Evolutionary conservation across 2,797 vertebrate species (phyloP), one percentile per base, ranked within the genome.

Genomic region (Otus scops): DNA sequence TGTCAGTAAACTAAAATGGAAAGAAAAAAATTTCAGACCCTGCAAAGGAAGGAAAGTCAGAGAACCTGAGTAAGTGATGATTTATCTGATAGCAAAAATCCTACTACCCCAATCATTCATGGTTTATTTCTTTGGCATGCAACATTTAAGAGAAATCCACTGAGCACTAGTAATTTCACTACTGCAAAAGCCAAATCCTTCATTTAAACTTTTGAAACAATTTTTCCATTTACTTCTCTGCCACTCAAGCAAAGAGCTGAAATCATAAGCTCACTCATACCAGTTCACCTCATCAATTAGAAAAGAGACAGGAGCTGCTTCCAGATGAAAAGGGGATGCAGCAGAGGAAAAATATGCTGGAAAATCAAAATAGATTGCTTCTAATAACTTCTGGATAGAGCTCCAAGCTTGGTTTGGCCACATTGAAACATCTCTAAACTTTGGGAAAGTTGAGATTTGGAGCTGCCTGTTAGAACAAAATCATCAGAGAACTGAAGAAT

Each of bases 151-250:
- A 93, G 77, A 87, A 92, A 92, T 75, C 70, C 68, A 87, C 84
- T 53, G 51, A 90, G 77, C 11, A 0, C 60, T 53, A 34, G 74
- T 90, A 82, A 92, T 93, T 78, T 96, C 61, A 70, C 83, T 95
- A 13, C 56, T 90, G 74, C 1, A 0, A 83, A 94, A 94, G 83
- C 88, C 89, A 96, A 94, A 94, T 88, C 68, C 78, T 61, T 90
- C 41, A 69, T 73, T 96, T 95, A 91, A 92, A 91, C 80, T 95
- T 96, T 74, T 82, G 83, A 92, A 90, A 60, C 92, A 64, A 38
- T 94, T 95, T 95, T 95, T 93, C 85, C 85, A 90, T 90, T 95
- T 96, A 83, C 57, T 92, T 93, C 76, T 79, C 83, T 95, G 89
- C 68, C 94, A 94, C 90, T 95, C 95, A 95, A 87, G 92, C 54